Conservation (phyloP, 2,888 invertebrate species). For the Encarsia formosa region DNA sequence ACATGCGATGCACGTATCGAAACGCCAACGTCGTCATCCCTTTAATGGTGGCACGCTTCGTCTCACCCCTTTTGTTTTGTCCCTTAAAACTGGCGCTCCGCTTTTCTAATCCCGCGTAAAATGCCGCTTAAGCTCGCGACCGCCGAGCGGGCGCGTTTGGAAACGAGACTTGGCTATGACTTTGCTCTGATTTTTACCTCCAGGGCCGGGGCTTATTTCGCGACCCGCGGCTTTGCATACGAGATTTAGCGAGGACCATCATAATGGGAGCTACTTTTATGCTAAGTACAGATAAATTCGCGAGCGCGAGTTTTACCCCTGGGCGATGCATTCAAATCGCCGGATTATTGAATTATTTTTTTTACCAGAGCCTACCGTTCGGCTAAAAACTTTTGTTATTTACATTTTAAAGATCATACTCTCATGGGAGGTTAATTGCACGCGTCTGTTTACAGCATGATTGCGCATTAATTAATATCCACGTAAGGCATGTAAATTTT, state of each 20-base stretch:
- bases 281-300: too few species aligned
- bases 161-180: slow-evolving; percentile 26
- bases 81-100: slow-evolving; percentile 1
- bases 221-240: slow-evolving; percentile 18
- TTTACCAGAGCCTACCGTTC: too few species aligned
- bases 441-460: too few species aligned
- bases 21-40: slow-evolving; percentile 37
- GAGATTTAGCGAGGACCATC: slow-evolving; percentile 16
- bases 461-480: too few species aligned
- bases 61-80: slow-evolving; percentile 5
- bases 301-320: too few species aligned
- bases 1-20: slow-evolving; percentile 46
- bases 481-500: too few species aligned
- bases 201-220: slow-evolving; percentile 15
- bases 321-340: too few species aligned
- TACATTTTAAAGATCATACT: too few species aligned
- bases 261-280: too few species aligned
- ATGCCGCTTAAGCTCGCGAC: slow-evolving; percentile 17
- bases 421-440: too few species aligned
- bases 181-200: slow-evolving; percentile 23
- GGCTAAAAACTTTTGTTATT: too few species aligned
- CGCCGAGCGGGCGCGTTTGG: slow-evolving; percentile 9
- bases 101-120: slow-evolving; percentile 24
- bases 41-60: slow-evolving; percentile 21
- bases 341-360: too few species aligned